Conservation (phyloP, 2,888 invertebrate species). For the Tholera decimalis region DNA sequence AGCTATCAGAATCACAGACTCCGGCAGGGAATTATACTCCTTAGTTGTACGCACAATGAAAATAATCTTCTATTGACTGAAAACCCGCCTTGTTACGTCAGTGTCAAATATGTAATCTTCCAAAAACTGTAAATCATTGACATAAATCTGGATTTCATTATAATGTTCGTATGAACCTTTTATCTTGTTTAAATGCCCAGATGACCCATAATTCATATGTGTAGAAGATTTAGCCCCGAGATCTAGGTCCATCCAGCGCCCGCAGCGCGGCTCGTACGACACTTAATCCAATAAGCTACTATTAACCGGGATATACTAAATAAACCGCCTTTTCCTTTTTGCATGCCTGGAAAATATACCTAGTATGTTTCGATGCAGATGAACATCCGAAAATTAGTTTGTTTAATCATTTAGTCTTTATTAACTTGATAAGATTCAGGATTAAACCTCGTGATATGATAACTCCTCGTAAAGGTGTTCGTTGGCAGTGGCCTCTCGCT, state of each 20-base stretch:
- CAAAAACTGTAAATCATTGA: background rate
- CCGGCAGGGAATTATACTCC: no score
- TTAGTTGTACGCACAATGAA: no score
- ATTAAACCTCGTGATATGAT: no score
- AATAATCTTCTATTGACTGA: no score
- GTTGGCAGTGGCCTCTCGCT: no score
- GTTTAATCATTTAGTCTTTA: background rate
- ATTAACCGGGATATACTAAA: no score
- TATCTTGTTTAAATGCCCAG: background rate
- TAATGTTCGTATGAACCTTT: background rate
- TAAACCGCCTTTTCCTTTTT: background rate
- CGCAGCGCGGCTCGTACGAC: background rate
- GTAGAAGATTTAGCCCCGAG: constrained; percentile 3
- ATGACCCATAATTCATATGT: background rate
- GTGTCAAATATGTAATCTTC: no score
- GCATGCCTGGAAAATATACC: no score
- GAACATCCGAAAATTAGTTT: background rate
- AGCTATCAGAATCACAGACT: no score
- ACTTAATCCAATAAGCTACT: background rate
- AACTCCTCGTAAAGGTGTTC: background rate
- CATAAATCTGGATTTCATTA: background rate
- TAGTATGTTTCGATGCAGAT: no score
- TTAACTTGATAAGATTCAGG: background rate
- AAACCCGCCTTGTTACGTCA: no score
- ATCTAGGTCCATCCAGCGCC: constrained; percentile 23